phyloP scores from a whole-genome alignment of 2,113 vertebrate species.

The Heloderma charlesbogerti region DNA sequence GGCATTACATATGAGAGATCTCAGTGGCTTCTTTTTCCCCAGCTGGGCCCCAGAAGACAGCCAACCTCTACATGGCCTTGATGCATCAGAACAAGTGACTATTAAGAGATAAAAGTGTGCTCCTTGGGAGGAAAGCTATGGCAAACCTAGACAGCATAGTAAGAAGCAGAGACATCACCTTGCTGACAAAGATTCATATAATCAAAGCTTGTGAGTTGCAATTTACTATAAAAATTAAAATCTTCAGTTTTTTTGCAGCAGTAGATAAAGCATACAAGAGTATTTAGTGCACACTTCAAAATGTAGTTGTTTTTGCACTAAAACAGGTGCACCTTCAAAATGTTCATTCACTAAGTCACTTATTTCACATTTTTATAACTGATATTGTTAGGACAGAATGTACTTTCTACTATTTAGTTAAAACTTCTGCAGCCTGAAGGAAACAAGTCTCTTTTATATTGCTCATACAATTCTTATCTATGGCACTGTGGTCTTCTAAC shows the following conservation, averaged over 20 bases:
- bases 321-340: constrained; percentile 7
- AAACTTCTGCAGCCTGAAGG: constrained; percentile 38
- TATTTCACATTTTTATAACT: constrained; percentile 51
- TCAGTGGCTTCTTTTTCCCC: neutral
- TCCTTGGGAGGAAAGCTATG: too few relatives aligned
- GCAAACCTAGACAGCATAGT: too few relatives aligned
- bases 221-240: neutral
- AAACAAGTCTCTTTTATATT: constrained; percentile 51
- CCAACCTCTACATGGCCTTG: neutral
- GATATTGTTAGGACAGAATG: constrained; percentile 52
- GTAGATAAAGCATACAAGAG: neutral
- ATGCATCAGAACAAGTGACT: neutral
- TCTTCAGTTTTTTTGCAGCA: neutral
- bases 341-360: constrained; percentile 26
- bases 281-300: neutral
- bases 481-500: constrained; percentile 50
- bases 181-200: too few relatives aligned
- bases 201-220: neutral
- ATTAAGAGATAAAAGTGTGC: neutral
- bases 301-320: neutral
- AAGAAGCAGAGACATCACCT: too few relatives aligned
- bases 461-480: constrained; percentile 57
- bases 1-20: neutral
- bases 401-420: constrained; percentile 60
- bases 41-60: neutral